These are phyloP conservation scores for Fabriciana adippe DNA, from an alignment of 2,888 invertebrate species.

Conservation along the genomic window DNA sequence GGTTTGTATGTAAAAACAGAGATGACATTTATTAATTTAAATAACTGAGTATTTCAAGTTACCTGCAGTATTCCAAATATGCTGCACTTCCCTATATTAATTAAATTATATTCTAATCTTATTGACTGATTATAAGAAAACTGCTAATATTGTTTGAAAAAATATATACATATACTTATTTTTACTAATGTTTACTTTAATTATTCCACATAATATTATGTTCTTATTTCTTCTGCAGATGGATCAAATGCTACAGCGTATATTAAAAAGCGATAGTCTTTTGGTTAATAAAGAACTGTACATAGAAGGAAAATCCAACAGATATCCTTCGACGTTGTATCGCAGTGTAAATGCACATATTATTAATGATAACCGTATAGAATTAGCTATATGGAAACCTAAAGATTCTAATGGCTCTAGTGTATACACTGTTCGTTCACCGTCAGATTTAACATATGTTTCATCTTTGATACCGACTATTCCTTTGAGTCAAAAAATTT, in stretches of 20 bases:
- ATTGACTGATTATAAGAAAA: no score
- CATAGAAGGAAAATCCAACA: constrained; percentile 18
- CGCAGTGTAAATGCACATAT: constrained; percentile 44
- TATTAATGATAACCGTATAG: constrained; percentile 36
- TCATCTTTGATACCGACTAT: constrained; percentile 42
- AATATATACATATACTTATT: no score
- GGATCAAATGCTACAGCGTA: constrained; percentile 42
- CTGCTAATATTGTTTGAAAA: no score
- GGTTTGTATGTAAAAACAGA: no score
- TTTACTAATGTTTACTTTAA: no score
- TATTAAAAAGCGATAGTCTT: constrained; percentile 46
- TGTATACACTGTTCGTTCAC: constrained; percentile 45
- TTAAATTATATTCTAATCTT: no score
- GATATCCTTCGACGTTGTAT: constrained; percentile 44
- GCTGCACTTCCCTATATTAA: no score
- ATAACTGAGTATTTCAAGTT: no score
- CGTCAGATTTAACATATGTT: constrained; percentile 46
- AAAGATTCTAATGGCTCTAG: constrained; percentile 40
- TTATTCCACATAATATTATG: no score
- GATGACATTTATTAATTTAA: no score
- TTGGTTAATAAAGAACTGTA: constrained; percentile 45
- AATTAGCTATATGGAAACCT: constrained; percentile 47
- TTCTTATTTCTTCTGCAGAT: constrained; percentile 2
- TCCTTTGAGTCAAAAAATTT: constrained; percentile 45
- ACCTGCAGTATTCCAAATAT: no score